Evolutionary conservation across 2,797 vertebrate genomes (phyloP), one percentile per base, ranked within the genome.

Genomic region (Chlorospingus flavigularis): DNA sequence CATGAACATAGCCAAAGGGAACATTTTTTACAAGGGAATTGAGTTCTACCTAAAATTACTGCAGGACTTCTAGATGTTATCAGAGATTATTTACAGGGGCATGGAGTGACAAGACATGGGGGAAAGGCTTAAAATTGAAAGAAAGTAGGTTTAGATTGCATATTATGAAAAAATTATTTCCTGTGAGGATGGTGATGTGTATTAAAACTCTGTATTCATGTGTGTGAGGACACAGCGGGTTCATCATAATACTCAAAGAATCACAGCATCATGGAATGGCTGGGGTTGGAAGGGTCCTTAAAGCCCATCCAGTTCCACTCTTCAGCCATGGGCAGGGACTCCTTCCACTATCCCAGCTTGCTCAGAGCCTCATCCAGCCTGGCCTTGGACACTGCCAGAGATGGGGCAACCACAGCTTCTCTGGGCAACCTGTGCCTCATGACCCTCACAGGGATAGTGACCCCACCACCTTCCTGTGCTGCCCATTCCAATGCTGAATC

Each of bases 341-440:
- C 16, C 6, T n/a, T 0, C 53, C 53, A 67, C 28, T 43, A 2
- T 9, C 18, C 18, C 39, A 60, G 28, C 0, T 2, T 37, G 1
- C 45, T 67, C 71, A 18, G 12, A 85, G 16, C 39, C 28, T 1
- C 1, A 0, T 43, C 71, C 61, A 67, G 0, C 23, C 53, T 43
- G 71, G 53, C 45, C 45, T 51, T 45, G 45, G 15, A 28, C 39
- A 37, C 28, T 75, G 0, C 39, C 28, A 51, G n/a, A 23, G 5
- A 20, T 20, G 18, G 18, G 2, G 10, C 39, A 60, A 3, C 45
- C 62, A 67, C 39, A 75, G 53, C 23, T 67, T 3, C 39, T 39
- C 39, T 50, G 43, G 37, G 17, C 1, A 57, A 0, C 9, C 25
- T 51, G 61, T 43, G 23, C 26, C 18, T 75, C n/a, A 1, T 0